Percentiles rank a stretch among this genome's conserved stretches.
Conservation (phyloP, 2,888 invertebrate genomes). For the Clitarchus hookeri region DNA sequence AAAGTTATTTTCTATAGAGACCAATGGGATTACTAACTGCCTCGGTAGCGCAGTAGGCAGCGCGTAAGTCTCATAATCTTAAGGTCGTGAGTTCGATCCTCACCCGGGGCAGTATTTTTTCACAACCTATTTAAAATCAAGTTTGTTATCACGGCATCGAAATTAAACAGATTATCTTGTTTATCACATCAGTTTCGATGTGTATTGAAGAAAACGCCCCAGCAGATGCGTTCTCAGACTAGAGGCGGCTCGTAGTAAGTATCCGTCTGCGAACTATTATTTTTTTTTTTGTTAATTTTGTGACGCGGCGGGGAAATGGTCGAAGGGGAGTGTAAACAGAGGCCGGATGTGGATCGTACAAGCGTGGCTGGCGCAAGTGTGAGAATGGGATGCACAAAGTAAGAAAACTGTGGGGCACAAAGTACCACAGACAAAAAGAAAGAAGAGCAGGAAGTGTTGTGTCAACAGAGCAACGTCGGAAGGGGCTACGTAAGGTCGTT, state of each 20-base stretch:
- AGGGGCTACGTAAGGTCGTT: background rate
- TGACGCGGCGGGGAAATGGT: background rate
- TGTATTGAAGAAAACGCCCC: too few species aligned
- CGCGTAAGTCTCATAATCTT: conserved; percentile 14
- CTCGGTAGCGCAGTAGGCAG: conserved; percentile 14
- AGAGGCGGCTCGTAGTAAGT: too few species aligned
- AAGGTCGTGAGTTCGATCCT: conserved; percentile 14
- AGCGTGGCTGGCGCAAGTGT: background rate
- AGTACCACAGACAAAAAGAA: background rate
- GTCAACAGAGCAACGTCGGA: background rate
- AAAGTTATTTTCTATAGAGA: too few species aligned
- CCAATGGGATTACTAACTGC: background rate
- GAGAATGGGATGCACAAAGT: background rate
- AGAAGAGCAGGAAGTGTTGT: background rate
- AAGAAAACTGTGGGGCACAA: background rate
- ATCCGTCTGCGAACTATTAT: too few species aligned
- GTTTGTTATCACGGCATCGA: too few species aligned
- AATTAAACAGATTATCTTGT: too few species aligned
- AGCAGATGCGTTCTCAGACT: too few species aligned
- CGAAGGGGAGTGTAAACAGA: background rate
- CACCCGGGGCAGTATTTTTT: background rate
- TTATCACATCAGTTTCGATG: too few species aligned
- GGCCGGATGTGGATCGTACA: background rate
- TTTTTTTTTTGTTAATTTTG: too few species aligned
- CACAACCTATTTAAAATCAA: background rate